Base-by-base conservation (phyloP, 2,888 invertebrate species). In the Nebria brevicollis region DNA sequence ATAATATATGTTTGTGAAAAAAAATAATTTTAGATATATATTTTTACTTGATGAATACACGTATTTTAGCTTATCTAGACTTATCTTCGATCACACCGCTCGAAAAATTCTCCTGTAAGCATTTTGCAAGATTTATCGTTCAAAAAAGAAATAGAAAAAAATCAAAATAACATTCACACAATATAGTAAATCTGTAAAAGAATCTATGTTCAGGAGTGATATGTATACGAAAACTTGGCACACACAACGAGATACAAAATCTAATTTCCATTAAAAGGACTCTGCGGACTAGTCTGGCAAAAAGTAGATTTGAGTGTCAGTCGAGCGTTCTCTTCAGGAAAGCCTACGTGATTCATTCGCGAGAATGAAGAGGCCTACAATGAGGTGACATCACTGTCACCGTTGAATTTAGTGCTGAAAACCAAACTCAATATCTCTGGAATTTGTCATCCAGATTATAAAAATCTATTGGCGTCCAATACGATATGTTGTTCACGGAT, bases 191-290 rank as follows among this genome's bases (percentile, higher is more conserved):
- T 54, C 54, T 54, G 54, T 54, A 54, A 13, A 13, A 54, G 54
- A 54, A 54, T 54, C 54, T 54, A 54, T 54, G 54, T 54, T 54
- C 2, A 54, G 8, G 13, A 54, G 54, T 54, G 54, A 54, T 54
- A 54, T 54, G 54, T 13, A 54, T 11, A 54, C 11, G 8, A 54
- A 54, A 54, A 7, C 54, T 54, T 54, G 54, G 54, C 54, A 54
- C 54, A 54, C 54, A 54, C 54, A 54, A 68, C n/a, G 68, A 8
- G 78, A 66, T 66, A 74, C 73, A 74, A 66, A 78, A 78, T 78
- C 66, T 78, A 78, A 78, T 78, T 78, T 78, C 78, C 78, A 78
- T 78, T 78, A 78, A 78, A 77, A 78, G 73, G 74, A 72, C 54
- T 54, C 54, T 13, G 54, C 54, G 11, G 26, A 20, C 72, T 26